A percentile compares a stretch with the other conserved stretches of the same genome.
Conservation (phyloP, 2,113 vertebrate genomes). For the Eleginops maclovinus region DNA sequence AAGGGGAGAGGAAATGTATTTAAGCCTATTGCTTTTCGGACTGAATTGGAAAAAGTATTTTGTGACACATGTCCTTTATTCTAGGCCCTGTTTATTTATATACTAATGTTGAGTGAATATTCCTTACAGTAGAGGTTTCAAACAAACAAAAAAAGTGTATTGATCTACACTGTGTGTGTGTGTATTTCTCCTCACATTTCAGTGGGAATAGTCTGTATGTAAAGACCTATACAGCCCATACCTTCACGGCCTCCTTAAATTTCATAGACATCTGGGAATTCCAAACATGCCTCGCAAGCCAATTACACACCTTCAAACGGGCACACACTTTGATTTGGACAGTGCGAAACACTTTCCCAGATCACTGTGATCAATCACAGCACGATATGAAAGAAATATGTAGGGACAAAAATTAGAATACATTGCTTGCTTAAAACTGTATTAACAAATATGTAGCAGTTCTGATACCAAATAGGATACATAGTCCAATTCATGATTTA, state of each 20-base stretch:
- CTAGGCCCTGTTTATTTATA: conserved; percentile 12
- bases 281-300: conserved; percentile 92
- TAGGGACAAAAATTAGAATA: conserved; percentile 35
- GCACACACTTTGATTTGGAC: conserved; percentile 88
- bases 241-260: conserved; percentile 90
- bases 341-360: conserved; percentile 81
- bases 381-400: conserved; percentile 48
- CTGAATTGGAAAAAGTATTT: conserved; percentile 3
- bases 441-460: background rate
- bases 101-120: background rate
- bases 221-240: conserved; percentile 39
- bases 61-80: conserved; percentile 2
- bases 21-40: conserved; percentile 27
- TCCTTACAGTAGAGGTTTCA: background rate
- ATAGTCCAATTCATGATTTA: background rate
- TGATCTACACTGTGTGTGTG: conserved; percentile 27
- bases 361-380: conserved; percentile 65
- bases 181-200: background rate
- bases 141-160: conserved; percentile 18
- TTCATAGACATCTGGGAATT: conserved; percentile 98
- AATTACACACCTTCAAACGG: conserved; percentile 97
- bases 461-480: background rate
- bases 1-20: conserved; percentile 56
- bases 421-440: background rate
- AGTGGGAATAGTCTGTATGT: conserved; percentile 41